Evolutionary conservation across 2,888 invertebrate genomes (phyloP).

Genomic region (Fissipunctia ypsillon): DNA sequence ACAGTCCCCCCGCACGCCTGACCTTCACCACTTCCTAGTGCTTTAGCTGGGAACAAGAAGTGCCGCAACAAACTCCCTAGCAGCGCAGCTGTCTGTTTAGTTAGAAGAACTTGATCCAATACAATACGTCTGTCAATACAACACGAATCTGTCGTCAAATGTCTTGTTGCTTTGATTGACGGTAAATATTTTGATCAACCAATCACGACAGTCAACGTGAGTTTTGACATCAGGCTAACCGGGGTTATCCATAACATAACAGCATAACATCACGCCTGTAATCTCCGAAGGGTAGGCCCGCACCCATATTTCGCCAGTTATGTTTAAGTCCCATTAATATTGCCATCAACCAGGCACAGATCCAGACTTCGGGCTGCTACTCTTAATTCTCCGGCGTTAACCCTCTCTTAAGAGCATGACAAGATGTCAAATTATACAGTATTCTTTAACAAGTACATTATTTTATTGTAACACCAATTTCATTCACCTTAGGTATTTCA

Average conservation of each 20-base stretch:
- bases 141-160: background rate
- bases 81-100: background rate
- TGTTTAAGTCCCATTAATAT: no score
- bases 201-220: background rate
- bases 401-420: background rate
- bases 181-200: conserved; percentile 1
- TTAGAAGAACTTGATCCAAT: background rate
- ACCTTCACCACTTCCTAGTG: background rate
- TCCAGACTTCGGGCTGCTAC: no score
- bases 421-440: conserved; percentile 9
- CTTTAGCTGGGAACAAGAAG: background rate
- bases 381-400: background rate
- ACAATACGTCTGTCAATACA: background rate
- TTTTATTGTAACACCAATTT: background rate
- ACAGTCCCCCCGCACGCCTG: background rate
- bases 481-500: conserved; percentile 1
- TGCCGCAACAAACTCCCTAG: background rate
- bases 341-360: no score
- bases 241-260: background rate
- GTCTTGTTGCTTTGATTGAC: background rate
- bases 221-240: conserved; percentile 9
- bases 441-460: background rate
- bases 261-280: background rate
- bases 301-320: no score
- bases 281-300: no score